Evolutionary conservation across 2,113 vertebrate genomes (phyloP).

Genomic region (Tautogolabrus adspersus): DNA sequence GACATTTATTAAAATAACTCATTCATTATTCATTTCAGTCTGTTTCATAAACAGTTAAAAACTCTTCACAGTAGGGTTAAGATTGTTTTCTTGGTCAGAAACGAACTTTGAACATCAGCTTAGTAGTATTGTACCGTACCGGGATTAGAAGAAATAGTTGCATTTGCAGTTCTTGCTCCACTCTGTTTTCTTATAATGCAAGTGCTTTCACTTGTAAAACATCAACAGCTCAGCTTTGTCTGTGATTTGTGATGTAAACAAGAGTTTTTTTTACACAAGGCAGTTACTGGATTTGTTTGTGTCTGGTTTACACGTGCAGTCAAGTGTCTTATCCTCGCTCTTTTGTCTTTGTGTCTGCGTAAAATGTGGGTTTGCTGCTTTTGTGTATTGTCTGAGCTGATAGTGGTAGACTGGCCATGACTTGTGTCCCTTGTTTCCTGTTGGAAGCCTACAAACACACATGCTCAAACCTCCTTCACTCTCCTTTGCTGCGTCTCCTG

Average conservation of each 20-base stretch:
- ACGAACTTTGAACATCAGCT: neutral
- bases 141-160: neutral
- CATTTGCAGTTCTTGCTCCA: neutral
- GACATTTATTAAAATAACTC: too few relatives aligned
- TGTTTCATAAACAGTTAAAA: too few relatives aligned
- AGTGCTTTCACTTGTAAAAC: conserved; percentile 19
- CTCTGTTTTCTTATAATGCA: neutral
- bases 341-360: conserved; percentile 19
- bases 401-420: conserved; percentile 15
- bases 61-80: too few relatives aligned
- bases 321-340: neutral
- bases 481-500: conserved; percentile 6
- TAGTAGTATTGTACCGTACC: too few relatives aligned
- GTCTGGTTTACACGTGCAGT: conserved; percentile 6
- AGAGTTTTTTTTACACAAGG: neutral
- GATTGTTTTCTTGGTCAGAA: too few relatives aligned
- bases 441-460: conserved; percentile 9
- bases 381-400: conserved; percentile 19
- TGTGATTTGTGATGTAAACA: conserved; percentile 44
- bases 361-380: neutral
- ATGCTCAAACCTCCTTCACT: neutral
- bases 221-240: neutral
- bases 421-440: conserved; percentile 46
- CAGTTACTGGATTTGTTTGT: conserved; percentile 24
- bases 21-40: too few relatives aligned